phyloP scores from a whole-genome alignment of 2,888 invertebrate species.

The Campopleginae sp. region DNA sequence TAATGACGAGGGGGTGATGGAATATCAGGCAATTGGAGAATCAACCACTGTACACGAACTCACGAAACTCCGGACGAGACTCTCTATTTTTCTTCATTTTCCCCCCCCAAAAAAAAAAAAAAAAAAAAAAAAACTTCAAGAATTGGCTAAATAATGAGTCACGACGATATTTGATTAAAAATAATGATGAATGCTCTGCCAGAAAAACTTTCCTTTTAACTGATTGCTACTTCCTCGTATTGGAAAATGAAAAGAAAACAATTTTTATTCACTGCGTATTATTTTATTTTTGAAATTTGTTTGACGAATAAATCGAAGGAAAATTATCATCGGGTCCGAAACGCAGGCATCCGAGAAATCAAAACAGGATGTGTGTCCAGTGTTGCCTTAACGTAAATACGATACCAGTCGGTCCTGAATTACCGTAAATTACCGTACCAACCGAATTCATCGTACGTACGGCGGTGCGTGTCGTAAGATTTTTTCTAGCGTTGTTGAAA shows the following conservation, averaged over 20 bases:
- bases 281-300: background rate
- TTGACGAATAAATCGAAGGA: background rate
- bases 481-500: background rate
- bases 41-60: constrained; percentile 43
- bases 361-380: background rate
- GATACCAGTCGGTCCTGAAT: no score
- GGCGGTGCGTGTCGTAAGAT: background rate
- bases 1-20: constrained; percentile 39
- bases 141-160: background rate
- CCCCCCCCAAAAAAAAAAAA: background rate
- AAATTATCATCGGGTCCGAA: background rate
- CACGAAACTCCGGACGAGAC: constrained; percentile 27
- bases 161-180: background rate
- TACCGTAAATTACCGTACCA: no score
- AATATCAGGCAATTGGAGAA: constrained; percentile 44
- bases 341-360: background rate
- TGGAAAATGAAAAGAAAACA: background rate
- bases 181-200: background rate
- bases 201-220: background rate
- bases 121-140: background rate
- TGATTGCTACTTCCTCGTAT: no score
- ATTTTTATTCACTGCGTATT: background rate
- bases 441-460: no score
- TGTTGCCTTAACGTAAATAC: no score
- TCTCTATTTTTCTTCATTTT: constrained; percentile 7